Evolutionary conservation across 2,113 vertebrate species (phyloP).

Genomic region (Mustela nigripes): DNA sequence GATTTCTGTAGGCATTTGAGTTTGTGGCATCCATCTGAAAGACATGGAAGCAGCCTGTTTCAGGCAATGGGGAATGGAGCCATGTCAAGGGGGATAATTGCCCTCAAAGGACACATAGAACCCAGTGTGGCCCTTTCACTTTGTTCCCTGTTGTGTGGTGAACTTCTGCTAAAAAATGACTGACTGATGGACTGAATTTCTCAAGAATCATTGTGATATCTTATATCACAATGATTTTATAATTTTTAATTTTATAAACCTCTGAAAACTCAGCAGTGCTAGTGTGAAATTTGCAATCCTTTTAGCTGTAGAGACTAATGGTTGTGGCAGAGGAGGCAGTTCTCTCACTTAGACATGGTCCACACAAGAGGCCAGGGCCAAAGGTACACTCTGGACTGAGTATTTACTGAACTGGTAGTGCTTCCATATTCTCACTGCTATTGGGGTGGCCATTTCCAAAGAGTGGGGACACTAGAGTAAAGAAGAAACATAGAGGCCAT

Average conservation of each 20-base stretch:
- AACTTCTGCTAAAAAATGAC: not conserved
- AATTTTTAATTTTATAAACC: not conserved
- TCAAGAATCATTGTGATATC: not conserved
- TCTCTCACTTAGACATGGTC: not conserved
- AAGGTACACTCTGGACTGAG: not conserved
- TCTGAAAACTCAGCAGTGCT: not conserved
- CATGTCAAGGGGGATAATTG: not conserved
- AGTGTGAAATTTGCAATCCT: not conserved
- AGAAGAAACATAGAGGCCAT: not conserved
- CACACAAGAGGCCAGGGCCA: not conserved
- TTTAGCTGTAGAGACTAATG: not conserved
- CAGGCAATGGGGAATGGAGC: not conserved
- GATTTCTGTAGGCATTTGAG: not conserved
- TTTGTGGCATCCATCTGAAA: not conserved
- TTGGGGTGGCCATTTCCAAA: not conserved
- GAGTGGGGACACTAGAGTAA: not conserved
- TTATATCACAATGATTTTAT: no score
- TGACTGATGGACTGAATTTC: not conserved
- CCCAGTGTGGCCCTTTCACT: not conserved
- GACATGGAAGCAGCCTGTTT: not conserved
- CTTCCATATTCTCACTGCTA: not conserved
- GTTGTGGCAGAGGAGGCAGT: not conserved
- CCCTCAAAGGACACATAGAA: not conserved
- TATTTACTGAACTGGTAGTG: not conserved
- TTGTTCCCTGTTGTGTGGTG: not conserved